Evolutionary conservation across 2,113 vertebrate genomes (phyloP), one percentile per base, ranked within the genome.

Genomic region (Calyptomena viridis): DNA sequence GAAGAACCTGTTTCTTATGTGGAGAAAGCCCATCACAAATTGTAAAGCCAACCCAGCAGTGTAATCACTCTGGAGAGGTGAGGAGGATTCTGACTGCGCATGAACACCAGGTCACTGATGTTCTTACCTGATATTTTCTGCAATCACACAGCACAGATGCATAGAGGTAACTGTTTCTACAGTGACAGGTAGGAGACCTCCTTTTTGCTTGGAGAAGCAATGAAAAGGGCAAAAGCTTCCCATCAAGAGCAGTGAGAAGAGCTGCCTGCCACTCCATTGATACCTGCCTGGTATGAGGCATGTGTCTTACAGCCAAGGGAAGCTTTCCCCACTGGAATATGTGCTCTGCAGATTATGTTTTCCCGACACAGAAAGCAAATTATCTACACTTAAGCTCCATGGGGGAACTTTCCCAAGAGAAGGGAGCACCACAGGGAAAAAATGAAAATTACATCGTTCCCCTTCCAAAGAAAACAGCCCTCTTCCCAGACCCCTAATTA

Each of bases 341-440:
- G 1, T 0, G 0, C 42, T 89, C 31, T 1, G 0, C 31, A 56
- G 16, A 28, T 0, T 2, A 25, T 2, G 10, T 75, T 64, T 31
- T 74, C 33, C 56, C 84, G 53, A 75, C 0, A 1, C 9, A 83
- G 72, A 81, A 78, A 44, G 27, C 11, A 78, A 78, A 82, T 87
- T 84, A 84, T 74, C 39, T 24, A 18, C 1, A 2, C 27, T 75
- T 72, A 63, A 66, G 21, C 63, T 94, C 52, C 77, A 28, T 1
- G 1, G 30, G 49, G 44, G 47, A 37, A 53, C 62, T 82, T 89
- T 42, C 59, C 39, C 62, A 25, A 68, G 47, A 83, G n/a, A 37
- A 95, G 20, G n/a, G 17, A 78, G 28, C 1, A 6, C 62, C 5
- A 5, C 27, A 68, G 47, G 39, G 15, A 74, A 90, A 95, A 93